Percentiles rank a stretch among this genome's conserved stretches.
Evolutionary conservation across 2,113 vertebrate genomes (phyloP).

Genomic region (Callopanchax toddi): DNA sequence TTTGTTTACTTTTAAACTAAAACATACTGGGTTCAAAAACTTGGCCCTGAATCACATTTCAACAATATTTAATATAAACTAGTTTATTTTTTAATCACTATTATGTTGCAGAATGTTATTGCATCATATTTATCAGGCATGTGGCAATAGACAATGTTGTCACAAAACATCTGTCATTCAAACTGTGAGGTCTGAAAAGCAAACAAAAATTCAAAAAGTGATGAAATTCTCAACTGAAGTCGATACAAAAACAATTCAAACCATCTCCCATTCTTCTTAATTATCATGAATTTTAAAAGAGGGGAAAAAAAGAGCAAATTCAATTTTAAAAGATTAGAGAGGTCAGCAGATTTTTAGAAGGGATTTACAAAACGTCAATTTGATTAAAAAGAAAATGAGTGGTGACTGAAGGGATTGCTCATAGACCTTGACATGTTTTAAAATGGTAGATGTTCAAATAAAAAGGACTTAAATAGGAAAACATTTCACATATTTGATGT

Average conservation of each 20-base stretch:
- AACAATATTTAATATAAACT: background rate
- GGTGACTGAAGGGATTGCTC: no score
- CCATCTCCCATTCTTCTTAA: background rate
- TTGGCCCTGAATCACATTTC: background rate
- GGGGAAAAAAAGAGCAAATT: no score
- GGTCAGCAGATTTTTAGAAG: no score
- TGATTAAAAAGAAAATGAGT: no score
- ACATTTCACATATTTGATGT: background rate
- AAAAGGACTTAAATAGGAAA: background rate
- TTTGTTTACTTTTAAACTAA: background rate
- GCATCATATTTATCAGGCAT: no score
- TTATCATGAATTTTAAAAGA: no score
- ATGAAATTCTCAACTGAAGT: background rate
- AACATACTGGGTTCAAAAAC: background rate
- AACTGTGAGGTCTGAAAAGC: background rate
- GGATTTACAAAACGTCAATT: no score
- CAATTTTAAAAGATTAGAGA: no score
- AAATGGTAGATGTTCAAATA: no score
- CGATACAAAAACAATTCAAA: background rate
- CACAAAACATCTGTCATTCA: background rate
- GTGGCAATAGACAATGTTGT: background rate
- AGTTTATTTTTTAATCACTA: background rate
- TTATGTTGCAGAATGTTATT: no score
- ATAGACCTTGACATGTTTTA: no score
- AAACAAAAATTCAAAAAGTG: background rate